Evolutionary conservation across 2,113 vertebrate species (phyloP).

Genomic region (Psephotus haematonotus): DNA sequence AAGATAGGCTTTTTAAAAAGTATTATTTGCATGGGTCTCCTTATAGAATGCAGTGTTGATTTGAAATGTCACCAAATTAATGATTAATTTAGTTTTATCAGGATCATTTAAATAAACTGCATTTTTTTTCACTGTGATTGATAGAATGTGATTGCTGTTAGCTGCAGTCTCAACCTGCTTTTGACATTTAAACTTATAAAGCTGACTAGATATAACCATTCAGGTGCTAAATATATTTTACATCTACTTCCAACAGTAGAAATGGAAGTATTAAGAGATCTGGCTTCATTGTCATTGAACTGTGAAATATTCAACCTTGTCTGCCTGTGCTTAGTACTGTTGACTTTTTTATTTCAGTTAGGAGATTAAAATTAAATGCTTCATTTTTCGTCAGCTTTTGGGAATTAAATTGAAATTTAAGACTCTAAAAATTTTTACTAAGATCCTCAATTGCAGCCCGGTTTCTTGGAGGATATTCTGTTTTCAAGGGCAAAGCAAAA

Average conservation of each 20-base stretch:
- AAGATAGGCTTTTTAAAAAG: neutral
- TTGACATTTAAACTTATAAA: slow-evolving; percentile 90
- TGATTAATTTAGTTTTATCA: slow-evolving; percentile 86
- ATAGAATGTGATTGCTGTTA: slow-evolving; percentile 84
- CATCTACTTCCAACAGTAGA: slow-evolving; percentile 79
- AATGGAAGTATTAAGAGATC: slow-evolving; percentile 84
- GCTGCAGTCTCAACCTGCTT: slow-evolving; percentile 82
- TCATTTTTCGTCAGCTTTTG: slow-evolving; percentile 89
- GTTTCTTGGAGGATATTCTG: slow-evolving; percentile 68
- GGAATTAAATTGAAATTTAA: slow-evolving; percentile 89
- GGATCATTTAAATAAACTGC: slow-evolving; percentile 89
- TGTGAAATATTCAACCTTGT: slow-evolving; percentile 87
- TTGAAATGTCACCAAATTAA: slow-evolving; percentile 86
- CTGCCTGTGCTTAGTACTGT: slow-evolving; percentile 86
- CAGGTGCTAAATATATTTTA: slow-evolving; percentile 84
- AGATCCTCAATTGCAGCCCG: slow-evolving; percentile 74
- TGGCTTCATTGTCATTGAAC: slow-evolving; percentile 83
- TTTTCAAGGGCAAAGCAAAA: slow-evolving; percentile 74
- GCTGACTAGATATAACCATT: slow-evolving; percentile 86
- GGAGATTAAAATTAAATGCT: slow-evolving; percentile 91
- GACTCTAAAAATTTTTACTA: slow-evolving; percentile 76
- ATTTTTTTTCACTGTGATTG: slow-evolving; percentile 82
- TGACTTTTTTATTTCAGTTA: slow-evolving; percentile 94
- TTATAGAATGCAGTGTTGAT: slow-evolving; percentile 75
- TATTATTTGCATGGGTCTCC: slow-evolving; percentile 34